Base-by-base conservation (phyloP, 1,140 invertebrate genomes). In the Drosophila chauvacae region DNA sequence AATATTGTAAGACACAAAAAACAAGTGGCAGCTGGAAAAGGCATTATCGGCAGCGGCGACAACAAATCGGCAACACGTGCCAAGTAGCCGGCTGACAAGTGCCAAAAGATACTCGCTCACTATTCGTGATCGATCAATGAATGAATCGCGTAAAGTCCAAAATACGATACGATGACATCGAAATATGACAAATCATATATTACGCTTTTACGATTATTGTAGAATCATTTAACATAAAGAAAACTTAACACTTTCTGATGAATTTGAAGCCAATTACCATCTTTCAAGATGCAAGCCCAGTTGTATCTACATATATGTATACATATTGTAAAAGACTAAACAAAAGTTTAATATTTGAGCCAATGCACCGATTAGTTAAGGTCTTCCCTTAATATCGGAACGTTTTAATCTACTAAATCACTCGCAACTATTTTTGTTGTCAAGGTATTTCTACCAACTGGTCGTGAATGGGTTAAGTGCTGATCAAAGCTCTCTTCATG, bases 61-160 rank as follows among this genome's bases (percentile, higher is more conserved):
- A 81, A 83, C 62, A 81, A 73, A 82, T 87, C 83, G 70, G 50
- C 33, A 88, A 81, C 84, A 90, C 84, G 84, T 88, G 84, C 84
- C 85, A 70, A 48, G 55, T 47, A 48, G 70, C 60, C 53, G 65
- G 68, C 57, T 48, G 81, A 64, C 85, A 90, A 84, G 86, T 81
- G 78, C 59, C 81, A 63, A 85, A 86, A 90, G 77, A 90, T 90
- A 85, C 55, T 74, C 74, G 66, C 35, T 55, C 44, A 26, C 63
- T 70, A 84, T 72, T 80, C 85, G 85, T 88, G 85, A 88, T 88
- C 81, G 74, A 88, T 88, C 86, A 90, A 88, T 85, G 84, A 90
- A 90, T 90, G 84, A 90, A 90, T 78, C 75, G 85, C 77, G 61
- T 62, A 66, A 55, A 77, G 58, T 51, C 63, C 39, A 58, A 41